A percentile compares a stretch with the other conserved stretches of the same genome.
Conservation (phyloP, 1,140 invertebrate genomes). For the Oryzaephilus surinamensis region DNA sequence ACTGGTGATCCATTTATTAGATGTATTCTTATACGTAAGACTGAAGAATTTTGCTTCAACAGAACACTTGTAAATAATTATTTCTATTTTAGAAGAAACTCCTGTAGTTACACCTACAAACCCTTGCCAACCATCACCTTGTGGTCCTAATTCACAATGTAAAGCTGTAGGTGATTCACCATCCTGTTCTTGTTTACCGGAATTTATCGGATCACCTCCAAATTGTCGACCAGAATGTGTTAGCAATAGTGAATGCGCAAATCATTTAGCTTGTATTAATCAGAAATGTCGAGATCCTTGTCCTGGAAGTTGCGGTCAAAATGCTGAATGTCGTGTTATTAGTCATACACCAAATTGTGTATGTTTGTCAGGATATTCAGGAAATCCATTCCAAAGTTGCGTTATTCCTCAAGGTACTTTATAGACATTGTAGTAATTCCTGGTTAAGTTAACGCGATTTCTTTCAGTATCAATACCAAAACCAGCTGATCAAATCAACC, state of each 20-base stretch:
- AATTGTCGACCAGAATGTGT: slow-evolving; percentile 68
- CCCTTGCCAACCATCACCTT: slow-evolving; percentile 55
- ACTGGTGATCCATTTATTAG: slow-evolving; percentile 50
- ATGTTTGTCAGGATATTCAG: slow-evolving; percentile 44
- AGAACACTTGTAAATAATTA: not conserved
- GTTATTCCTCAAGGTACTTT: slow-evolving; percentile 36
- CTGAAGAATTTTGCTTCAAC: too few species aligned
- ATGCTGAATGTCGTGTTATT: slow-evolving; percentile 54
- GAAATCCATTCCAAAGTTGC: slow-evolving; percentile 43
- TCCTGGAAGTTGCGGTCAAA: slow-evolving; percentile 47
- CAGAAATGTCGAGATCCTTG: slow-evolving; percentile 71
- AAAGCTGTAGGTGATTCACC: slow-evolving; percentile 44
- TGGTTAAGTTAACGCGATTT: not conserved
- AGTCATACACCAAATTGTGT: slow-evolving; percentile 54
- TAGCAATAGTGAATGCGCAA: slow-evolving; percentile 64
- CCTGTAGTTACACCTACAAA: slow-evolving; percentile 39
- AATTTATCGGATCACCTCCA: slow-evolving; percentile 63
- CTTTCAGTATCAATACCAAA: slow-evolving; percentile 24
- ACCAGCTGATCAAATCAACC: slow-evolving; percentile 33
- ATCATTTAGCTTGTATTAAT: slow-evolving; percentile 59
- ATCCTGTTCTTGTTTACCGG: slow-evolving; percentile 60
- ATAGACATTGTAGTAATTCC: slow-evolving; percentile 1
- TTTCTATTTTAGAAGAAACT: slow-evolving; percentile 25
- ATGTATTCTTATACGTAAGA: slow-evolving; percentile 36
- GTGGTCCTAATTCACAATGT: slow-evolving; percentile 62